Conservation (phyloP, 2,797 vertebrate genomes). For the Macropus fuliginosus region DNA sequence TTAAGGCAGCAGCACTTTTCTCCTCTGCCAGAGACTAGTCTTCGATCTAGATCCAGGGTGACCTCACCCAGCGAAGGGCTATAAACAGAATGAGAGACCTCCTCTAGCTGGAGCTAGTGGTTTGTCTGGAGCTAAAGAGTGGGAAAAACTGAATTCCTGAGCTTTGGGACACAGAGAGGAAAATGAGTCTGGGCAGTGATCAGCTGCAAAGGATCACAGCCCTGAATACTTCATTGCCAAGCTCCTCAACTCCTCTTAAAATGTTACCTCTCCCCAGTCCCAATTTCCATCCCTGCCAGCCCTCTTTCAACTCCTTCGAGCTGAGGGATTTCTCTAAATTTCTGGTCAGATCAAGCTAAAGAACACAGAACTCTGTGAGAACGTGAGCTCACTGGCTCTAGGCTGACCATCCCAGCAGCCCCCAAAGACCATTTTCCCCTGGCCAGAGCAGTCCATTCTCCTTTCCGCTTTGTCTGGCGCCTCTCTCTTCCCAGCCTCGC, state of each 20-base stretch:
- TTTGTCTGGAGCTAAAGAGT: not conserved
- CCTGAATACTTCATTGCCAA: not conserved
- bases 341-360: not conserved
- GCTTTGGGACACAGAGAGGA: not conserved
- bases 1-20: not conserved
- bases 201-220: not conserved
- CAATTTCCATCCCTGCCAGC: not conserved
- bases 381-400: not conserved
- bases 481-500: constrained; percentile 5
- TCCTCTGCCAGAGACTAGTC: not conserved
- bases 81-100: not conserved
- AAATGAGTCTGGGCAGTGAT: not conserved
- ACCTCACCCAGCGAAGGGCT: not conserved
- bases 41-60: not conserved
- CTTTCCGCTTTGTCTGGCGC: not conserved
- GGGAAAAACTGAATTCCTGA: not conserved
- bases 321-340: not conserved
- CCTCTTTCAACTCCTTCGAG: not conserved
- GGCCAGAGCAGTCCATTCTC: not conserved
- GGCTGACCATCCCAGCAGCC: not conserved
- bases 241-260: not conserved
- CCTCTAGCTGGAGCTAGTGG: not conserved
- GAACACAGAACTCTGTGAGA: not conserved
- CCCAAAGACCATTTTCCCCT: not conserved
- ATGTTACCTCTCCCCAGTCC: not conserved